A percentile compares a stretch with the other conserved stretches of the same genome.
Evolutionary conservation across 2,888 invertebrate genomes (phyloP).

Genomic region (Himalopsyche anomala): DNA sequence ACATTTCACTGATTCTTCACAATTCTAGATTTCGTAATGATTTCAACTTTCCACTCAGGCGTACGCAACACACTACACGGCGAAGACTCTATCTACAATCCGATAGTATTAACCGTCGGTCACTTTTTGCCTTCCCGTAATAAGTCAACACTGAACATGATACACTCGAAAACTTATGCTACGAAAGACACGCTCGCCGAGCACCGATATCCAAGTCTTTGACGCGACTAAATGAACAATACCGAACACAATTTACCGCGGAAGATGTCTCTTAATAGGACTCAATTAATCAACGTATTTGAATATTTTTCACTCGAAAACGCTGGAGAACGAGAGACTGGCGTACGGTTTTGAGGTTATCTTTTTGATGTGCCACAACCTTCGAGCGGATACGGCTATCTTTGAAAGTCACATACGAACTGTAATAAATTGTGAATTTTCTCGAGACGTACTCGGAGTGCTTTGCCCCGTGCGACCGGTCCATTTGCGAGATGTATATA

Average conservation of each 20-base stretch:
- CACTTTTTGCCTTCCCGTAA: background rate
- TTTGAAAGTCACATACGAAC: conserved; percentile 22
- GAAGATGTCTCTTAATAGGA: conserved; percentile 10
- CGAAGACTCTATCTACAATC: conserved; percentile 21
- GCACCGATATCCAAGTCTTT: conserved; percentile 20
- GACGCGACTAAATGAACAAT: background rate
- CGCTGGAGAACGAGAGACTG: background rate
- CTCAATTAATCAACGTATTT: conserved; percentile 9
- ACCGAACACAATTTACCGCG: conserved; percentile 2
- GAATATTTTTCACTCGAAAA: background rate
- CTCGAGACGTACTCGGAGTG: conserved; percentile 2
- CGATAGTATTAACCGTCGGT: background rate
- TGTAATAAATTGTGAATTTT: conserved; percentile 34
- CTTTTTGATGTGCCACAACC: conserved; percentile 31
- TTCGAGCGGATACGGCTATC: conserved; percentile 13
- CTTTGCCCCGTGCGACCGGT: background rate
- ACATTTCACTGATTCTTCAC: conserved; percentile 22
- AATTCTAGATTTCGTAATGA: conserved; percentile 13
- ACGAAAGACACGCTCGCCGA: background rate
- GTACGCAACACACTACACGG: background rate
- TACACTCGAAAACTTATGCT: too few species aligned
- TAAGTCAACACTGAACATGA: too few species aligned
- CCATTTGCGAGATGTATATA: conserved; percentile 37
- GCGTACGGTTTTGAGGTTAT: conserved; percentile 3
- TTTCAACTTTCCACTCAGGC: conserved; percentile 22